Base-by-base conservation (phyloP, 2,797 vertebrate genomes). In the Gambusia yucatana region DNA sequence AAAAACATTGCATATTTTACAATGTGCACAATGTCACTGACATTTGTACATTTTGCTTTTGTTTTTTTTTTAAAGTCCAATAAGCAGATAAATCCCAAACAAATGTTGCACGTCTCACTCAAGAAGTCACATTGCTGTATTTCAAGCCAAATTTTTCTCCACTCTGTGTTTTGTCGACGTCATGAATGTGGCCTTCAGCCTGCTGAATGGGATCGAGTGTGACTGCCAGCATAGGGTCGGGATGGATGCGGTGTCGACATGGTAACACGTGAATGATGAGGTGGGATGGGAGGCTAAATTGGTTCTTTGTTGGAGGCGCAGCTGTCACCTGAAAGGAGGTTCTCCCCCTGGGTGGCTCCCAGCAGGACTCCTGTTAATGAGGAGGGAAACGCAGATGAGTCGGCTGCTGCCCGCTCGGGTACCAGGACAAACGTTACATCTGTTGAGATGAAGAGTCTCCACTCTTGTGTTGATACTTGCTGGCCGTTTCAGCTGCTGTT, bases 191-290 rank as follows among this genome's bases (percentile, higher is more conserved):
- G 76, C 77, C 86, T 77, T 52, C 3, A 78, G 77, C 65, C 73
- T 86, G 77, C 79, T 50, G 72, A 82, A 87, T 82, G 78, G 82
- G 84, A 87, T 71, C 6, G 50, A 82, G 73, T 73, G 78, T 72
- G 85, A 91, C 86, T 88, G 84, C 78, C 70, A 88, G 83, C 93
- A 92, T 86, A 90, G 91, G 90, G 91, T 91, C 90, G 86, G 77
- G 91, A 86, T 79, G 77, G 93, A 94, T 91, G 87, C 88, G 76
- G 89, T 90, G 93, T 93, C 89, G 91, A 92, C 89, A 92, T 93
- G 91, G 93, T 86, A 94, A 94, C 91, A 59, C 87, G 86, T 92
- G 86, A 93, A 87, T 81, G 88, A 93, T 87, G 90, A 88, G 80
- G 82, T 89, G 84, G 85, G 83, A 85, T 44, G 25, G 79, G 79